Base-by-base conservation (phyloP, 1,140 invertebrate genomes). In the Scylla paramamosain region DNA sequence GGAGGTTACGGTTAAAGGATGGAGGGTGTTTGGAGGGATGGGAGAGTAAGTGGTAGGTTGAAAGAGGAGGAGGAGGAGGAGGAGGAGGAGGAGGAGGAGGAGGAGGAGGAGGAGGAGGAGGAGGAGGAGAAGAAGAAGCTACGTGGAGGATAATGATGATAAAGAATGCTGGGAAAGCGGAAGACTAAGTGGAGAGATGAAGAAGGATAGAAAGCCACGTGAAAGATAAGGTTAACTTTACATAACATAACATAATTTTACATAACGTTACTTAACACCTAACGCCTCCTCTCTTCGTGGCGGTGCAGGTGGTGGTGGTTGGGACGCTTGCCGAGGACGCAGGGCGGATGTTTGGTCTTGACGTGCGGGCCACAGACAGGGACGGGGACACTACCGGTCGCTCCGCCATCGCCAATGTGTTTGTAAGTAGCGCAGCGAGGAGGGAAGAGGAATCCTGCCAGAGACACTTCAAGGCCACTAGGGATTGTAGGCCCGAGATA, bases 331-430 rank as follows among this genome's bases (percentile, higher is more conserved):
- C 97, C 0, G 97, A 98, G 82, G 93, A 98, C 91, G 98, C 98
- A 25, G 98, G 98, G 4, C 97, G 97, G 95, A 98, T 98, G 67
- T 98, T 98, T 96, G 98, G 98, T 4, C 98, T 99, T 96, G 98
- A 99, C 97, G 98, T 99, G n/a, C 98, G 98, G 97, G 98, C 98
- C 6, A 98, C 98, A 0, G 98, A 99, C 96, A 97, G 98, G 94
- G 96, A 97, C 86, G 98, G 98, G 0, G 98, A 98, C 67, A 98
- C 98, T 96, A 98, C 98, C 96, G 98, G 98, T 0, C 97, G 97
- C 93, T 98, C 98, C 39, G 98, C 98, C 32, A 98, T 98, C 89
- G 98, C 98, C 84, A 98, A 98, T 96, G 98, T 99, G 95, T 98
- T 98, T 97, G 98, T 98, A 97, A 98, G 98, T 98, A 45, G 86